These are phyloP conservation scores for Tiliqua scincoides DNA, from an alignment of 2,113 vertebrate species.

Conservation along the genomic window DNA sequence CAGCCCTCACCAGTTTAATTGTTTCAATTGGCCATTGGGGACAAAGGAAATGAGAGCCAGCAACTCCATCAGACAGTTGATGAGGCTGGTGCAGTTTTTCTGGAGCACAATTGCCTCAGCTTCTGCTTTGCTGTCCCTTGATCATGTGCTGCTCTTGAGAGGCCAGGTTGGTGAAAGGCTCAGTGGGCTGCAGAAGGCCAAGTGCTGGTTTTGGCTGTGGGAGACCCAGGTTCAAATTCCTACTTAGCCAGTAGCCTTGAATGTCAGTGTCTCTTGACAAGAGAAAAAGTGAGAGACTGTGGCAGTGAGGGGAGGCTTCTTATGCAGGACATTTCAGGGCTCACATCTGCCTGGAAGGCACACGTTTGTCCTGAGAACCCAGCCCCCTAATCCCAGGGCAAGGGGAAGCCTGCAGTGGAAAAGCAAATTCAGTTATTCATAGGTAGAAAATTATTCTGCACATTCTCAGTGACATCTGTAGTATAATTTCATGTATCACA, in stretches of 20 bases:
- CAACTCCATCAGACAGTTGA: neutral
- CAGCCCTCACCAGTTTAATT: neutral
- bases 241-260: neutral
- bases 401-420: neutral
- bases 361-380: neutral
- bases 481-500: neutral
- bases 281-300: neutral
- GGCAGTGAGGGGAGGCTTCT: neutral
- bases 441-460: neutral
- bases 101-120: neutral
- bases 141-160: neutral
- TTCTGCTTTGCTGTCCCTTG: neutral
- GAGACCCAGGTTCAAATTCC: neutral
- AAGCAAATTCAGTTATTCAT: too few relatives aligned
- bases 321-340: neutral
- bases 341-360: neutral
- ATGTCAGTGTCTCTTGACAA: neutral
- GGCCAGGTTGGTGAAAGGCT: neutral
- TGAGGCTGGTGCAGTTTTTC: neutral
- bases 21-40: slow-evolving; percentile 9
- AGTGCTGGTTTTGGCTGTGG: neutral
- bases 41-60: neutral
- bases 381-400: neutral
- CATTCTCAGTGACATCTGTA: neutral
- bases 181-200: neutral